Base-by-base conservation (phyloP, 2,888 invertebrate genomes). In the Clistopyga incitator region DNA sequence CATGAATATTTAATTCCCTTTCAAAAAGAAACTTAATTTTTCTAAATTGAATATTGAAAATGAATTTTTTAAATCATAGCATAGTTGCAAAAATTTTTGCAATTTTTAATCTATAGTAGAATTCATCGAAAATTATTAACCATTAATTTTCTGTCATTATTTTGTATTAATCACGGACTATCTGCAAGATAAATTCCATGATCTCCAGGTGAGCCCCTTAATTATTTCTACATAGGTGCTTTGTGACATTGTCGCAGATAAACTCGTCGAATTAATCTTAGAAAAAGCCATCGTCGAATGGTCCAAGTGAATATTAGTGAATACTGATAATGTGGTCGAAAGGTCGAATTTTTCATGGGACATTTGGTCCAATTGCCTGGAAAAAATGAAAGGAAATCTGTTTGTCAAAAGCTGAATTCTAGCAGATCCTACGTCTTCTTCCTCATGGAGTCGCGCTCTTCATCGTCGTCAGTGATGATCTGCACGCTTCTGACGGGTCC, bases 401-500 rank as follows among this genome's bases (percentile, higher is more conserved):
- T 1, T 56, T 56, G 25, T 23, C n/a, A n/a, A n/a, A 15, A 15
- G 15, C 0, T 34, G 1, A 13, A 34, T 29, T 61, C 8, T 2
- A 29, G 11, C 29, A 29, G 15, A 15, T 18, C n/a, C 59, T 89
- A 90, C 75, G 91, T 88, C 70, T 91, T 92, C 78, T 92, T 93
- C 77, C 88, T 90, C 86, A 87, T 88, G 10, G 81, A 81, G 23
- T 91, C 92, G 81, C 91, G 92, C 11, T 91, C 92, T 2, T 88
- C 94, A 89, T 84, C 94, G 88, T 82, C 94, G 88, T 96, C 96
- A 0, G 96, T 96, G 42, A 96, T 93, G 87, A 97, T 96, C 92
- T 96, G 96, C 34, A 96, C 95, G 90, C 96, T 96, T 86, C 96
- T 94, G 23, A 96, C 95, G 74, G 96, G 95, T 91, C 85, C 94